Evolutionary conservation across 2,888 invertebrate species (phyloP), one percentile per base, ranked within the genome.

Genomic region (Epinotia brunnichana): DNA sequence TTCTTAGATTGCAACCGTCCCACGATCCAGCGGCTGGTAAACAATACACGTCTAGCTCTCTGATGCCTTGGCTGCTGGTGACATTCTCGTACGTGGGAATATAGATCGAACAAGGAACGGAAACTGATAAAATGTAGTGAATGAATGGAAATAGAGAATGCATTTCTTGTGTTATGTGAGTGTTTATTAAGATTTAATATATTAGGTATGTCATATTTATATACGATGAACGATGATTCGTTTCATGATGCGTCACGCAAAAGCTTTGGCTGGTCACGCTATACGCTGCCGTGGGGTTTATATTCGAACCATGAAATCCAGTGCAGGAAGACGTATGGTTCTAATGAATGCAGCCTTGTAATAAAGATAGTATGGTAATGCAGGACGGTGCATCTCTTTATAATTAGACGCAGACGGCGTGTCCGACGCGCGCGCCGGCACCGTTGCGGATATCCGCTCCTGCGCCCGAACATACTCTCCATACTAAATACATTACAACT

Each of bases 371-470:
- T 51, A 59, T 13, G 63, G 57, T 63, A 59, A 68, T 63, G 73
- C 67, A 53, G 17, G 35, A 19, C 39, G 67, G 54, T 73, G 73
- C 74, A 67, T 70, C 69, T 74, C 57, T 57, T 77, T 76, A 70
- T 69, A 75, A 79, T 81, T 77, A 79, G 77, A 77, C 75, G 69
- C 74, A 76, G 79, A 74, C 78, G 77, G 76, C 74, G 80, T 81
- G 80, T 77, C 80, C 73, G 77, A 77, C 63, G 53, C 39, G 59
- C 78, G 80, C 75, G 80, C 76, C 77, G 79, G 80, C 80, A 81
- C 83, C 82, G 82, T 84, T 85, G 83, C 87, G 90, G 91, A 90
- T 89, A 87, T 91, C 92, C 91, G 90, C 80, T 81, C 81, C 79
- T 83, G 80, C 78, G 76, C 73, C 70, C 81, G 78, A 79, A 80